phyloP scores from a whole-genome alignment of 2,113 vertebrate genomes.

The Reinhardtius hippoglossoides region DNA sequence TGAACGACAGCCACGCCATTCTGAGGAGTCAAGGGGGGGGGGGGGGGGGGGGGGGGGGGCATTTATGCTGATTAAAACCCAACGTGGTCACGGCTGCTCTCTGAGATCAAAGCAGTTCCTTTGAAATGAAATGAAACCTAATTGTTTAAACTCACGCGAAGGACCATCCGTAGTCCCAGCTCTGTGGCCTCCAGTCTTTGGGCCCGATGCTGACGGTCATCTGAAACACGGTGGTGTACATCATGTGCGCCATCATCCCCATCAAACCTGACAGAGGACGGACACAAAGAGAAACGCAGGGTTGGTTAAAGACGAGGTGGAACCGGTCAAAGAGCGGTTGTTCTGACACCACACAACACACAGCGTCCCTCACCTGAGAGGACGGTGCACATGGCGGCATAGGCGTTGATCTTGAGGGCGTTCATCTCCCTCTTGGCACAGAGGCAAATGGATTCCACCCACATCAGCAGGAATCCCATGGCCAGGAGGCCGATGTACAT shows the following conservation, averaged over 20 bases:
- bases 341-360: background rate
- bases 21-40: slow-evolving; percentile 59
- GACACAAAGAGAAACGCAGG: background rate
- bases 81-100: too few relatives aligned
- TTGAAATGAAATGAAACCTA: too few relatives aligned
- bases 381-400: slow-evolving; percentile 86
- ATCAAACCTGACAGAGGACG: slow-evolving; percentile 77
- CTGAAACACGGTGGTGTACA: slow-evolving; percentile 91
- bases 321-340: background rate
- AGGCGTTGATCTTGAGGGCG: slow-evolving; percentile 87
- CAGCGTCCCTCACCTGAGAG: slow-evolving; percentile 70
- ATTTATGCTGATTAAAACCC: too few relatives aligned
- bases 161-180: slow-evolving; percentile 89
- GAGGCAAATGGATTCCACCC: slow-evolving; percentile 81
- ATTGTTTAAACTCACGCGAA: slow-evolving; percentile 72
- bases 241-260: slow-evolving; percentile 89
- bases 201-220: slow-evolving; percentile 89
- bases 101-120: too few relatives aligned
- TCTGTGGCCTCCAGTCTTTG: slow-evolving; percentile 87
- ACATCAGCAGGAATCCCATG: slow-evolving; percentile 87
- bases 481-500: slow-evolving; percentile 85
- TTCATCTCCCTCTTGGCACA: slow-evolving; percentile 83
- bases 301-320: background rate
- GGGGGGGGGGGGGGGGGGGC: too few relatives aligned
- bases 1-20: slow-evolving; percentile 88